phyloP scores from a whole-genome alignment of 2,888 invertebrate genomes.

The Vannuccia rotundouncinata region DNA sequence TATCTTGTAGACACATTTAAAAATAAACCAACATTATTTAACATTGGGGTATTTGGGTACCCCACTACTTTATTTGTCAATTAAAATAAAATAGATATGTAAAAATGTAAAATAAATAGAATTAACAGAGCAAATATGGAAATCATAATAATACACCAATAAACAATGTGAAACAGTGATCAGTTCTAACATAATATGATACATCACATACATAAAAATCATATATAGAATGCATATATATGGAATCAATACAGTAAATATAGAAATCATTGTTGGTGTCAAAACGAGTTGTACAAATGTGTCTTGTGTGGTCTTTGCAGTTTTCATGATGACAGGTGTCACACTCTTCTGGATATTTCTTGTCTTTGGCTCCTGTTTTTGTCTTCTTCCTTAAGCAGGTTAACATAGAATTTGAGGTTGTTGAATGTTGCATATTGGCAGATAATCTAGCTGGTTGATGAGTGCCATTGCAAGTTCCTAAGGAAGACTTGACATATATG shows the following conservation, averaged over 20 bases:
- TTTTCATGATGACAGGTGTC: background rate
- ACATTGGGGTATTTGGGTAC: background rate
- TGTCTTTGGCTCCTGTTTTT: slow-evolving; percentile 10
- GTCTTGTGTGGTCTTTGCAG: slow-evolving; percentile 26
- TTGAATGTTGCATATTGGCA: slow-evolving; percentile 4
- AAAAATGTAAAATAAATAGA: too few relatives aligned
- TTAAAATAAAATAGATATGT: too few relatives aligned
- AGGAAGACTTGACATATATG: slow-evolving; percentile 16
- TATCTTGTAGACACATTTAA: slow-evolving; percentile 18
- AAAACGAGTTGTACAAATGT: slow-evolving; percentile 12
- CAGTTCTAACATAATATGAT: slow-evolving; percentile 16
- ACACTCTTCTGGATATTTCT: slow-evolving; percentile 9
- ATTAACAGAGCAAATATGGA: too few relatives aligned
- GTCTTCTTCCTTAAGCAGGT: slow-evolving; percentile 5
- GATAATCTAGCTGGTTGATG: slow-evolving; percentile 17
- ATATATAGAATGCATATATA: slow-evolving; percentile 14
- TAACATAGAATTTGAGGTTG: slow-evolving; percentile 11
- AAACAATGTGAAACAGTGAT: slow-evolving; percentile 10
- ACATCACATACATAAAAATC: slow-evolving; percentile 19
- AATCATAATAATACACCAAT: slow-evolving; percentile 13
- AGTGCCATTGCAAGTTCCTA: slow-evolving; percentile 2
- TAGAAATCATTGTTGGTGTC: background rate
- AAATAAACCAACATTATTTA: slow-evolving; percentile 12
- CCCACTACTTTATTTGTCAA: slow-evolving; percentile 22
- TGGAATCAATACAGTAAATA: slow-evolving; percentile 21